Percentiles rank a stretch among this genome's conserved stretches.
Evolutionary conservation across 2,888 invertebrate species (phyloP).

Genomic region (Caenorhabditis zanzibari): DNA sequence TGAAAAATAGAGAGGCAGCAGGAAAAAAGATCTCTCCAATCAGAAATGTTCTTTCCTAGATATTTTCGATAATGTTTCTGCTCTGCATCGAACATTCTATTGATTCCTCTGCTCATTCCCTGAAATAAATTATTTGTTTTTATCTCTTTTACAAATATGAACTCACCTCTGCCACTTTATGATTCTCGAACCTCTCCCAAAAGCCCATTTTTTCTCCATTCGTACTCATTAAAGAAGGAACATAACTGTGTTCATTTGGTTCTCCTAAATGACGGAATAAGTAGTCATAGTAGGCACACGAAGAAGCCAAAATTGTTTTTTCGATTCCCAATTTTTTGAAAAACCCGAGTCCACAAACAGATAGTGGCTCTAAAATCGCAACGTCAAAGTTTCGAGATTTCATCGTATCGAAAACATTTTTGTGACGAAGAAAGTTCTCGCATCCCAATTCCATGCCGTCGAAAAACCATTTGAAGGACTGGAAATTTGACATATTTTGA

Average conservation of each 20-base stretch:
- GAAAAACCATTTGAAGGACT: slow-evolving; percentile 42
- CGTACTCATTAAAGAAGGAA: slow-evolving; percentile 31
- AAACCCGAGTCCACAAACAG: slow-evolving; percentile 53
- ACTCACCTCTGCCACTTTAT: slow-evolving; percentile 18
- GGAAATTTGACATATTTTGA: slow-evolving; percentile 7
- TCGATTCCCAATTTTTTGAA: slow-evolving; percentile 45
- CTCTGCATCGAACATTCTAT: slow-evolving; percentile 35
- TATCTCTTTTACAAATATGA: not conserved
- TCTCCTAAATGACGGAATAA: slow-evolving; percentile 42
- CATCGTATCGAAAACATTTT: slow-evolving; percentile 29
- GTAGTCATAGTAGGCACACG: slow-evolving; percentile 38
- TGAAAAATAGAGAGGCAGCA: slow-evolving; percentile 54
- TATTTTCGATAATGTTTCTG: not conserved
- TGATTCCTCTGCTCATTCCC: slow-evolving; percentile 20
- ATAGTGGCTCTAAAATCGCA: slow-evolving; percentile 54
- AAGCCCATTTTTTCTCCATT: slow-evolving; percentile 50
- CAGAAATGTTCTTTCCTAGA: slow-evolving; percentile 1
- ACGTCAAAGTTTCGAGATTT: slow-evolving; percentile 50
- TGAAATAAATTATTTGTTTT: slow-evolving; percentile 3
- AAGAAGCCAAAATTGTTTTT: slow-evolving; percentile 48
- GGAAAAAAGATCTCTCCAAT: slow-evolving; percentile 59
- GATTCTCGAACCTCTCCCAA: slow-evolving; percentile 42
- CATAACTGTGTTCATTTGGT: slow-evolving; percentile 32
- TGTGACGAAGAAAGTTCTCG: slow-evolving; percentile 28
- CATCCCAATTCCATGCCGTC: slow-evolving; percentile 37